phyloP scores from a whole-genome alignment of 2,888 invertebrate genomes.

The Balanococcus diminutus region DNA sequence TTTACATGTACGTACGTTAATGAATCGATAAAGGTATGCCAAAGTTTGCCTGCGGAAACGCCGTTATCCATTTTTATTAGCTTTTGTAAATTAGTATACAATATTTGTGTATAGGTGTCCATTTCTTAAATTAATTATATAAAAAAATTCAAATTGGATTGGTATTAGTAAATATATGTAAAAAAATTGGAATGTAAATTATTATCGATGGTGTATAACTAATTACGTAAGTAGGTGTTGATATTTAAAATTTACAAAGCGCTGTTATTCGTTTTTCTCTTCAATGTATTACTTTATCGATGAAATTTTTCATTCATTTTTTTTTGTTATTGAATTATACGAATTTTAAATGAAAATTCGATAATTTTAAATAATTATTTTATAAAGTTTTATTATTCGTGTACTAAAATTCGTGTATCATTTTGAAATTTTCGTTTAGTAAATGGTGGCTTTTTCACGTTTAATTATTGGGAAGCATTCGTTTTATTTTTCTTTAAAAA shows the following conservation, averaged over 20 bases:
- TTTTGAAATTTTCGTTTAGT: background rate
- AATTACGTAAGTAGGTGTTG: background rate
- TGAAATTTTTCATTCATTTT: background rate
- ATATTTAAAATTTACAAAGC: background rate
- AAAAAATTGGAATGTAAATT: background rate
- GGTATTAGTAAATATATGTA: background rate
- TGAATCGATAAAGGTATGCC: background rate
- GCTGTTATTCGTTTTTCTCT: background rate
- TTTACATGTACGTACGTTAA: background rate
- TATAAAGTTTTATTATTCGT: background rate
- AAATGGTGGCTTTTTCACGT: background rate
- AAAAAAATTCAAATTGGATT: background rate
- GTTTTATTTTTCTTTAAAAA: background rate
- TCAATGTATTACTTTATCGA: background rate
- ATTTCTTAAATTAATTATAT: background rate
- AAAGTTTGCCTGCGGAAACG: background rate
- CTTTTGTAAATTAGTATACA: background rate
- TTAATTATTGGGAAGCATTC: slow-evolving; percentile 7
- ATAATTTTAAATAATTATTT: background rate
- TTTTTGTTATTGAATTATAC: background rate
- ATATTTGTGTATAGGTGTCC: background rate
- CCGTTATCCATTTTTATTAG: background rate
- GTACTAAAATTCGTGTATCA: background rate
- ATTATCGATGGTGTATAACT: background rate
- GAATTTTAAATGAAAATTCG: background rate